A percentile compares a stretch with the other conserved stretches of the same genome.
phyloP scores from a whole-genome alignment of 1,140 invertebrate species.

The Drosophila tropicalis region DNA sequence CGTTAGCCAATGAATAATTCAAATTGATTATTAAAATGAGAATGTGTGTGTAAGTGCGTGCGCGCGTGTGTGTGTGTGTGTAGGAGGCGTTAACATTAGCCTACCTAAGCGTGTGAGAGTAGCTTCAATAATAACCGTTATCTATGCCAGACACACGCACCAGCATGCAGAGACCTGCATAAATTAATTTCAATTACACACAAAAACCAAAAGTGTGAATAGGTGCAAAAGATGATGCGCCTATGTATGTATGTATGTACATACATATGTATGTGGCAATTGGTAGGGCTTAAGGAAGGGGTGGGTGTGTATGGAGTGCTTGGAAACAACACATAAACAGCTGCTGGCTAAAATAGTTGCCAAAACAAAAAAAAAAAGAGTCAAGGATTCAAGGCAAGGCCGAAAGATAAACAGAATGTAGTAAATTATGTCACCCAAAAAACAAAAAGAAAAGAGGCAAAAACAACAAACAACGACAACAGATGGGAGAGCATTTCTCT shows the following conservation, averaged over 20 bases:
- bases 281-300: neutral
- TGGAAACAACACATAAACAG: constrained; percentile 19
- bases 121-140: constrained; percentile 77
- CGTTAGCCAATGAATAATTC: constrained; percentile 81
- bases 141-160: constrained; percentile 69
- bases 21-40: constrained; percentile 80
- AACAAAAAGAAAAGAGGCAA: constrained; percentile 41
- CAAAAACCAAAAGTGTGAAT: constrained; percentile 7
- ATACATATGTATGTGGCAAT: too few species aligned
- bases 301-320: neutral
- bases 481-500: constrained; percentile 53
- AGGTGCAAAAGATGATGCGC: neutral
- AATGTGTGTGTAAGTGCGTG: constrained; percentile 25
- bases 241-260: too few species aligned
- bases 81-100: constrained; percentile 47
- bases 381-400: constrained; percentile 36
- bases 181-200: constrained; percentile 65
- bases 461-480: constrained; percentile 41
- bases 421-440: constrained; percentile 50
- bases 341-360: constrained; percentile 17
- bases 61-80: neutral
- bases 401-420: constrained; percentile 34
- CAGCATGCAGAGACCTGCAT: constrained; percentile 56
- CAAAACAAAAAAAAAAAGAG: constrained; percentile 34
- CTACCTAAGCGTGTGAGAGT: constrained; percentile 38